These are phyloP conservation scores for Mamestra configurata DNA, from an alignment of 1,140 invertebrate genomes.

Conservation along the genomic window DNA sequence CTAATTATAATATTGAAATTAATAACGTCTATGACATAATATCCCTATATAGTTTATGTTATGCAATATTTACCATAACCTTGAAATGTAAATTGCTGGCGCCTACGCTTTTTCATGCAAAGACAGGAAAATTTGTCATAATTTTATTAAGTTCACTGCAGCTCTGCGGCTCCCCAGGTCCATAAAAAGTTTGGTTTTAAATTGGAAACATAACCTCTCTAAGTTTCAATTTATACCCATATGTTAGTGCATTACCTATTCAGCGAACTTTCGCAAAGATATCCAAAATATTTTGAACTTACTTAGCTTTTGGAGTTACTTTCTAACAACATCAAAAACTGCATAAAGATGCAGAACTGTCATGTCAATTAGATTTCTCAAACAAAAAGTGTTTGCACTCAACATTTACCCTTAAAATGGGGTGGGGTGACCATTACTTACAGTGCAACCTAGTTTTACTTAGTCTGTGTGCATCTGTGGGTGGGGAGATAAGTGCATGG, in stretches of 20 bases:
- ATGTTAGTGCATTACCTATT: not conserved
- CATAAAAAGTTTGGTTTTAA: not conserved
- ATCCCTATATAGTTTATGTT: not conserved
- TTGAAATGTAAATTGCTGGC: conserved; percentile 13
- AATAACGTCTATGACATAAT: not conserved
- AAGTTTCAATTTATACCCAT: not conserved
- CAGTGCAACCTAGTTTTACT: not conserved
- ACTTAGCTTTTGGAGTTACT: not conserved
- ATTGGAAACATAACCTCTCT: not conserved
- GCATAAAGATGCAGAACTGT: not conserved
- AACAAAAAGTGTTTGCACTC: not conserved
- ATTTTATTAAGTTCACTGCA: not conserved
- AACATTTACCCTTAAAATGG: not conserved
- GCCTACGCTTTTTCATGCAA: not conserved
- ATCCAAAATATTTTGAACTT: not conserved
- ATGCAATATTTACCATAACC: conserved; percentile 24
- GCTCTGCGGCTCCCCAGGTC: not conserved
- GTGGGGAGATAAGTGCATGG: conserved; percentile 1
- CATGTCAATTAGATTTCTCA: not conserved
- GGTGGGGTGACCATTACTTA: not conserved
- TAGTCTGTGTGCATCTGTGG: conserved; percentile 6
- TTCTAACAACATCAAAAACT: not conserved
- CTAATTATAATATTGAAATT: not conserved
- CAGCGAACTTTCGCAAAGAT: not conserved
- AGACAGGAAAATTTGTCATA: not conserved